Base-by-base conservation (phyloP, 53 echinoderm and acorn worm genomes). In the Echinometra lucunter region DNA sequence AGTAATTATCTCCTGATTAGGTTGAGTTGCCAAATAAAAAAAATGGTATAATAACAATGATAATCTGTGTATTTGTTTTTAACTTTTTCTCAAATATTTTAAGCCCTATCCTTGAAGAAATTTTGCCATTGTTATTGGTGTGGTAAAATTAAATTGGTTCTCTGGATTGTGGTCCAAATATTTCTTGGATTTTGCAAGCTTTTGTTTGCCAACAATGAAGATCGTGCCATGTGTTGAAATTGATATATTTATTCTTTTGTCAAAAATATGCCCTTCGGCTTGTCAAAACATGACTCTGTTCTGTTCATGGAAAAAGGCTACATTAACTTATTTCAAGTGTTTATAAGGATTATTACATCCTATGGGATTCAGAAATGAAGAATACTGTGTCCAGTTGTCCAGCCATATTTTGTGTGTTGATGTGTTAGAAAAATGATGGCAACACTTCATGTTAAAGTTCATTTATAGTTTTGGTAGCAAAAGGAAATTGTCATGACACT, bases 81-180 rank as follows among this genome's bases (percentile, higher is more conserved):
- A 81, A 81, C 6, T 81, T 72, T 81, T 42, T 44, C 25, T 81
- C 18, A 44, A 81, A 81, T 81, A 81, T 81, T 81, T 81, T 81
- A 44, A 40, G 23, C 81, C 44, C 44, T 81, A 44, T 23, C 42
- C 42, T 81, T 81, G 81, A 18, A 21, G 44, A 81, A 81, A 9
- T 21, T 44, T 44, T 42, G 17, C 3, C 40, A 44, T 81, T 80
- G 81, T 81, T 81, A 81, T 81, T 44, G 6, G 6, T 81, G 81
- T 40, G 81, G 42, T 81, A 81, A 42, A 4, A 81, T 18, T 40
- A 21, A 40, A 81, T 81, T 23, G 12, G 18, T 81, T 81, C 44
- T 81, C 72, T 42, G 81, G 42, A 81, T 81, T 81, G 81, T 44
- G 44, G 81, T 44, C 15, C 23, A 81, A 13, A 16, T 7, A 42